Base-by-base conservation (phyloP, 2,113 vertebrate genomes). In the Oxygymnocypris stewartii region DNA sequence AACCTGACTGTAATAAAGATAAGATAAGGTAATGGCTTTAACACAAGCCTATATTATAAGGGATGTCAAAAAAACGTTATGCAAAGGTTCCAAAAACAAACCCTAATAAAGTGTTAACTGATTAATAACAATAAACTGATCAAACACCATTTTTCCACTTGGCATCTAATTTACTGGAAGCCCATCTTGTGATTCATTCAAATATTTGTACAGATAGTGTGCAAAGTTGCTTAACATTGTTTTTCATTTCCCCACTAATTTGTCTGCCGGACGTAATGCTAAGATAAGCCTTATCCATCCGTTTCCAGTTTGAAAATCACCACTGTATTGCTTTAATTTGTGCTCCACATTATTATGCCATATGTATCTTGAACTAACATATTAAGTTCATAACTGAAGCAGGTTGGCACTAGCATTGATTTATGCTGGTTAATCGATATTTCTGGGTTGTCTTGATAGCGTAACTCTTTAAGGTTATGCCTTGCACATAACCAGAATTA, bases 161-260 rank as follows among this genome's bases (percentile, higher is more conserved):
- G n/a, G 7, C 47, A 18, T 8, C 25, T 78, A 18, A 54, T 77
- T 8, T 49, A 73, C 37, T 23, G 69, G 37, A 73, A 42, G 71
- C 37, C 40, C 40, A n/a, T 44, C 3, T 44, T n/a, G 71, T 44
- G 1, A 44, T 35, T 20, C 28, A 10, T 35, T 78, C 25, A 78
- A 78, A 78, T 78, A 54, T 78, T 78, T 54, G 76, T 54, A 54
- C 47, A 10, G 75, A 31, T 54, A 54, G 13, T 51, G 49, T 51
- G 14, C 13, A 47, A 47, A 23, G 23, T 51, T 31, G 20, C 35
- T 74, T 44, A 20, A 73, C 16, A 31, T 31, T 77, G 47, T 8
- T 31, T 51, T 75, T 54, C 14, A 54, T 54, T 78, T 18, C 76
- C 44, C 5, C 14, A 78, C 28, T 31, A 11, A 78, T 51, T 20